Conservation (phyloP, 2,888 invertebrate species). For the Diploptera punctata region DNA sequence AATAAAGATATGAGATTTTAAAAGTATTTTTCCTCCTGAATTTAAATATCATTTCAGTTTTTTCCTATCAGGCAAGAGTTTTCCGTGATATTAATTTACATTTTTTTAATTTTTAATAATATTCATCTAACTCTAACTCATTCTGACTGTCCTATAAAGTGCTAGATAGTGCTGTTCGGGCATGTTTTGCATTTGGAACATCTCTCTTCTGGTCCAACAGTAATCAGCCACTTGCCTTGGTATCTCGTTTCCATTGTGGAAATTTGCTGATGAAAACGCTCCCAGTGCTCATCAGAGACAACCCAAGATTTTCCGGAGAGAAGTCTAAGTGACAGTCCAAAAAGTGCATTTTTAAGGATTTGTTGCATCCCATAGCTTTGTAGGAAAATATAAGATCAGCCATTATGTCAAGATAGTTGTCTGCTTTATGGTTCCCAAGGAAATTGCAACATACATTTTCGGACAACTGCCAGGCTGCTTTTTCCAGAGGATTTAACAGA, state of each 20-base stretch:
- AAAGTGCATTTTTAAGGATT: not conserved
- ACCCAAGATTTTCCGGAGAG: not conserved
- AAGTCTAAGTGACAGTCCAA: constrained; percentile 9
- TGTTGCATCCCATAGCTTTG: not conserved
- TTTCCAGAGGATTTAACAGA: constrained; percentile 3
- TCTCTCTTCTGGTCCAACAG: not conserved
- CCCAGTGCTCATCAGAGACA: not conserved
- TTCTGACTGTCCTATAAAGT: not conserved
- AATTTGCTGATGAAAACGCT: constrained; percentile 9
- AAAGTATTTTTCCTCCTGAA: too few species aligned
- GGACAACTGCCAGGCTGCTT: not conserved
- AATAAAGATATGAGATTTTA: too few species aligned
- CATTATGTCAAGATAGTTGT: not conserved
- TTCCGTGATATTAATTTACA: too few species aligned
- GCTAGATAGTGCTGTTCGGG: not conserved
- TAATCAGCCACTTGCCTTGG: not conserved
- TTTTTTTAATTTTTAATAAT: too few species aligned
- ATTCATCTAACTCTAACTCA: not conserved
- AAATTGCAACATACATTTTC: not conserved
- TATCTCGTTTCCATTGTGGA: not conserved
- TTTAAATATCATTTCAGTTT: too few species aligned
- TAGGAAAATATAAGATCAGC: not conserved
- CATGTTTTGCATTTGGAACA: not conserved
- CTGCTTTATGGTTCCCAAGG: not conserved
- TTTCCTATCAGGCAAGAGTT: too few species aligned